Evolutionary conservation across 2,797 vertebrate species (phyloP), one percentile per base, ranked within the genome.

Genomic region (Sebastes minor): DNA sequence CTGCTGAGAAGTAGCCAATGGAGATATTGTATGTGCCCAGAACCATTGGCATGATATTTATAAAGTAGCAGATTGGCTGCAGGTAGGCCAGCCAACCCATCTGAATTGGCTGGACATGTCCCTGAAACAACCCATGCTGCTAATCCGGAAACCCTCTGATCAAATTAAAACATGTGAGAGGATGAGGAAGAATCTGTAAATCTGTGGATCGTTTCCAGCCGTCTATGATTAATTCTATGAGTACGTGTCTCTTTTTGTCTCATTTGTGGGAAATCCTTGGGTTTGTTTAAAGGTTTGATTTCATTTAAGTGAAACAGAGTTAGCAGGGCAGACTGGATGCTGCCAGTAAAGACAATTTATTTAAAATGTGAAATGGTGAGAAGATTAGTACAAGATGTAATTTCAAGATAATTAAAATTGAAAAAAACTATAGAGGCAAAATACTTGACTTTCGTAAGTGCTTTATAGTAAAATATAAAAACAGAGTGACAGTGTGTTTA

Each of bases 101-200:
- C 90, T 91, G 89, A 95, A 87, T 76, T 86, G 88, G 86, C 86
- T 91, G 90, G 88, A 88, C 83, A 68, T 60, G 52, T 60, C 82
- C 25, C 76, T 69, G 70, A 88, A 83, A 88, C 68, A 76, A 49
- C 55, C 38, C 89, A 64, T 69, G 86, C 85, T 85, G 89, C 71
- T 93, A 87, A 93, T 91, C 86, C 79, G 86, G 87, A 88, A 89
- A 89, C 84, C 87, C 80, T 82, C 82, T 78, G 87, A 90, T 93
- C 86, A 88, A 93, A 93, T 92, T 88, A 91, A 92, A 91, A 89
- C 79, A 74, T 84, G 85, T 59, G 79, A 90, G 78, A 66, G 85
- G 77, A 86, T 53, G 76, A 88, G 74, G 25, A 75, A 25, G 71
- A 74, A 83, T 80, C 67, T 76, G 73, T 27, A 72, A 81, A 84